A percentile compares a stretch with the other conserved stretches of the same genome.
phyloP scores from a whole-genome alignment of 2,888 invertebrate genomes.

The Seira musarum region DNA sequence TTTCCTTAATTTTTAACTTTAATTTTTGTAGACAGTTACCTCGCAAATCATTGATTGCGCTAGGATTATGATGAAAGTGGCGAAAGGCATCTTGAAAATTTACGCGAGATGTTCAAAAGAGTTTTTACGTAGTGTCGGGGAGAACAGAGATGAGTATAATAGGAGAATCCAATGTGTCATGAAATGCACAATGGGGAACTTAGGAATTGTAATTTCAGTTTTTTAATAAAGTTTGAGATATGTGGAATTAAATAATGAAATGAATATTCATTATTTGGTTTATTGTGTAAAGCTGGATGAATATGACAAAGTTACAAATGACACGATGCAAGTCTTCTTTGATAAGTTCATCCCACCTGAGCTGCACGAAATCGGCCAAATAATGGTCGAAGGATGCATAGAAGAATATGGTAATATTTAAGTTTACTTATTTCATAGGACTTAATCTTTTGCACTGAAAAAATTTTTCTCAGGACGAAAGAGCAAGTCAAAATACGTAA shows the following conservation, averaged over 20 bases:
- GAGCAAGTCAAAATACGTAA: too few relatives aligned
- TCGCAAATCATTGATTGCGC: conserved; percentile 44
- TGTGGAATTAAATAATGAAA: neutral
- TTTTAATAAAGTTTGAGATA: neutral
- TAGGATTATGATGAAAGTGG: conserved; percentile 40
- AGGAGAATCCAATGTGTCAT: conserved; percentile 46
- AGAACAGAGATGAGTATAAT: conserved; percentile 5
- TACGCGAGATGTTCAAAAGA: conserved; percentile 48
- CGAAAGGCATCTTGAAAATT: conserved; percentile 39
- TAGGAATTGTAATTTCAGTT: conserved; percentile 45
- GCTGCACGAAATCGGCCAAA: conserved; percentile 56
- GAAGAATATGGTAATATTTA: conserved; percentile 59
- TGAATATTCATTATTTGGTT: neutral
- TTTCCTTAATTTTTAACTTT: too few relatives aligned
- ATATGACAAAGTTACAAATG: conserved; percentile 43
- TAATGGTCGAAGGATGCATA: conserved; percentile 58
- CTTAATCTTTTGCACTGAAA: too few relatives aligned
- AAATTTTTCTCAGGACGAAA: too few relatives aligned
- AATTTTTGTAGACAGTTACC: conserved; percentile 29
- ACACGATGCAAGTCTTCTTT: conserved; percentile 56
- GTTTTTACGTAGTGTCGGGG: neutral
- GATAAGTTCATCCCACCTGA: conserved; percentile 53
- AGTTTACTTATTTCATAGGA: too few relatives aligned
- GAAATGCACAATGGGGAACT: conserved; percentile 55
- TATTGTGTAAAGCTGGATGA: conserved; percentile 38